Evolutionary conservation across 2,888 invertebrate genomes (phyloP), one percentile per base, ranked within the genome.

Genomic region (Xestoiulus laeticollis): DNA sequence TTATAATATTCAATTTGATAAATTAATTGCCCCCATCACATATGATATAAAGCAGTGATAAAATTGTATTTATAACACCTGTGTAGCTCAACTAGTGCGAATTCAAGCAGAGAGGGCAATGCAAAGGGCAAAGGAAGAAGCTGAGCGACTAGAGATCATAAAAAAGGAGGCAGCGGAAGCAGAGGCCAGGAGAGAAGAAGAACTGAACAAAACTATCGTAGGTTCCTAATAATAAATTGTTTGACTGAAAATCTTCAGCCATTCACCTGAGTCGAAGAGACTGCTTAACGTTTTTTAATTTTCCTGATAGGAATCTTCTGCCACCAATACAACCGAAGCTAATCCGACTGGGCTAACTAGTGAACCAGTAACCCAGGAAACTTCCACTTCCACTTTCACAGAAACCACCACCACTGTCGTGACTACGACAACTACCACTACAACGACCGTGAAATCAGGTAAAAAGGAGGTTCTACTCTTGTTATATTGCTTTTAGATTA

Each of bases 71-170:
- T 38, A 8, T 8, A 83, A 32, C n/a, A 26, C 19, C 38, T 83
- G 19, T 38, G 30, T 87, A 91, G 91, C 90, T 82, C 90, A 90
- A 26, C 88, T 91, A 43, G 88, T 90, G 78, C 91, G 91, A 88
- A 88, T 90, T 3, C 91, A 91, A 89, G 88, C 89, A 59, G 91
- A 92, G 85, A 89, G 91, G 89, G 90, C 90, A 3, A 87, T 90
- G 86, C 90, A 90, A 88, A 90, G 90, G 89, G 87, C 89, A 88
- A 87, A 88, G 68, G 87, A 87, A 44, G 89, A 89, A 53, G 87
- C 87, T 33, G 88, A 90, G 85, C 87, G 87, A 16, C 85, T 88
- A 59, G 88, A 85, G 68, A 85, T 33, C 4, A n/a, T 87, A 53
- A 88, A 88, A 87, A 33, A 85, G 85, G 89, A 88, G 32, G 88